Percentiles rank a stretch among this genome's conserved stretches.
Evolutionary conservation across 2,113 vertebrate species (phyloP).

Genomic region (Saguinus midas): DNA sequence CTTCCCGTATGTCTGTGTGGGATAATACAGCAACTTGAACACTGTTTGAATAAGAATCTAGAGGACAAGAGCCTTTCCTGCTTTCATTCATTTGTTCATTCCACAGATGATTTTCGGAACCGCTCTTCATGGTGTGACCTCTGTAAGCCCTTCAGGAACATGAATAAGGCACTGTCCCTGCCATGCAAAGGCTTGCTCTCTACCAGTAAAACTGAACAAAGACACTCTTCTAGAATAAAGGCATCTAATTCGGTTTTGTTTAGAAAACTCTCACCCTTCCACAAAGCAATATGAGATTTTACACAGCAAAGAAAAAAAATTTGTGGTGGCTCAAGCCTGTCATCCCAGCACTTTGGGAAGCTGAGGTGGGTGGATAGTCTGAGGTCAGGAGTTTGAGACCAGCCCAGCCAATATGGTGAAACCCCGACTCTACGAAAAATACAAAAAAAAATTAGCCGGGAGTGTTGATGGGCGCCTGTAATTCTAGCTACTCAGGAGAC

Average conservation of each 20-base stretch:
- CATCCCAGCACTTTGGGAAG: no score
- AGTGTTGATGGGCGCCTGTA: fast-evolving
- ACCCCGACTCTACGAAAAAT: no score
- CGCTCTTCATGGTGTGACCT: neutral
- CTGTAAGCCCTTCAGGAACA: neutral
- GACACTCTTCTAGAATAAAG: neutral
- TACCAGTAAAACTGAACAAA: neutral
- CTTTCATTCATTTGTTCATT: neutral
- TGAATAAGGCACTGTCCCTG: neutral
- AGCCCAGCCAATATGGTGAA: no score
- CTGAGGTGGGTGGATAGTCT: no score
- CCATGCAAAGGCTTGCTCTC: neutral
- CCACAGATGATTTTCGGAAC: neutral
- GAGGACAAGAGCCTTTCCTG: neutral
- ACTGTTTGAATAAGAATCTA: neutral
- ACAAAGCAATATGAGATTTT: neutral
- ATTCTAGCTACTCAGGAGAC: no score
- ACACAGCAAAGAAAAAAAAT: neutral
- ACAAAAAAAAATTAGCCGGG: no score
- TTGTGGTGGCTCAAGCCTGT: no score
- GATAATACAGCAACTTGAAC: neutral
- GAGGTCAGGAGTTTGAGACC: no score
- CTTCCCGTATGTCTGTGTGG: neutral
- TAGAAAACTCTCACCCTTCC: neutral
- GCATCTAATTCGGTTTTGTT: neutral